A percentile compares a stretch with the other conserved stretches of the same genome.
Evolutionary conservation across 2,888 invertebrate genomes (phyloP).

Genomic region (Hyposoter dolosus): DNA sequence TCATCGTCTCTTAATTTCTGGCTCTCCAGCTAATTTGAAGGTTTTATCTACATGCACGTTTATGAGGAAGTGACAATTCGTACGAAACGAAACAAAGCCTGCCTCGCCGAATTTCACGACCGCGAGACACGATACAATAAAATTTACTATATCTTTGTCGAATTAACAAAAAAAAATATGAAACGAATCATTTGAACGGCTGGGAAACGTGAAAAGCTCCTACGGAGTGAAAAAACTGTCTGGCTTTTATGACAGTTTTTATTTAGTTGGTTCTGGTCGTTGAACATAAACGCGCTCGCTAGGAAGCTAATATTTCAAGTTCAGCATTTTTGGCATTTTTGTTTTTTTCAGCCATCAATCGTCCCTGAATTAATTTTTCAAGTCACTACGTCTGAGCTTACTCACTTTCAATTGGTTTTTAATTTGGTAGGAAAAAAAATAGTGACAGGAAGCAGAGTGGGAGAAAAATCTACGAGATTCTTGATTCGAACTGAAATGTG

Average conservation of each 20-base stretch:
- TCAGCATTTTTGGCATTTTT: background rate
- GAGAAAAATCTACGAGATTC: background rate
- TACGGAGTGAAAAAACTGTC: background rate
- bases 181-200: background rate
- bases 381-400: background rate
- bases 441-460: background rate
- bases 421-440: background rate
- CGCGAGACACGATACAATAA: background rate
- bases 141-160: background rate
- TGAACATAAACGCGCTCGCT: background rate
- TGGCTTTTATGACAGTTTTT: slow-evolving; percentile 7
- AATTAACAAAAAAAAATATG: background rate
- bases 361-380: background rate
- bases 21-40: slow-evolving; percentile 8
- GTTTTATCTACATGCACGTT: background rate
- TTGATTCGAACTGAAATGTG: background rate
- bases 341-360: background rate
- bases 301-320: background rate
- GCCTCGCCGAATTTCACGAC: background rate
- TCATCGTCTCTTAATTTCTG: slow-evolving; percentile 24
- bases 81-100: slow-evolving; percentile 1
- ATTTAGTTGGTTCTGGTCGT: slow-evolving; percentile 19
- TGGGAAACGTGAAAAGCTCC: slow-evolving; percentile 27
- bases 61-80: slow-evolving; percentile 2
- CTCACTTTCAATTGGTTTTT: background rate